Evolutionary conservation across 2,113 vertebrate genomes (phyloP).

Genomic region (Dissostichus mawsoni): DNA sequence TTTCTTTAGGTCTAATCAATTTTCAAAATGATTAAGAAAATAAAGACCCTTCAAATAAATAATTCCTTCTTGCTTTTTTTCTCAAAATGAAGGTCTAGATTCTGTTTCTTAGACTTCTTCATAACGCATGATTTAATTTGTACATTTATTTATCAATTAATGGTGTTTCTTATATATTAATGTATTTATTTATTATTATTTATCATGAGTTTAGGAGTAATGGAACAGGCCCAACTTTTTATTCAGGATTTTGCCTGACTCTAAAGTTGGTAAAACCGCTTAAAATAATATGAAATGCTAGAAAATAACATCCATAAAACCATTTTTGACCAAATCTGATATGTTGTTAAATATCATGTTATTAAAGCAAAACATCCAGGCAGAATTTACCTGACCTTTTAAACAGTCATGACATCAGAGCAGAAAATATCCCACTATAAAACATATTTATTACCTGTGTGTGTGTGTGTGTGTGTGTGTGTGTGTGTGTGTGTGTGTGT

Average conservation of each 20-base stretch:
- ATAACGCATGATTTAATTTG: neutral
- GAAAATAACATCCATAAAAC: too few species aligned
- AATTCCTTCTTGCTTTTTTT: neutral
- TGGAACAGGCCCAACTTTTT: neutral
- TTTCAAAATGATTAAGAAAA: neutral
- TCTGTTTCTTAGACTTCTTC: neutral
- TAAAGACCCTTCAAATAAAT: neutral
- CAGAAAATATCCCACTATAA: too few species aligned
- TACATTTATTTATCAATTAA: neutral
- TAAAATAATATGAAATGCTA: neutral
- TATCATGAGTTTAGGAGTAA: neutral
- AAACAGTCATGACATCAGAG: too few species aligned
- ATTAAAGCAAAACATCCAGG: too few species aligned
- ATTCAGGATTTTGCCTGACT: neutral
- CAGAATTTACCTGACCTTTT: too few species aligned
- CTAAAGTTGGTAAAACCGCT: neutral
- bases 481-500: neutral
- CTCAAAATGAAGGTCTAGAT: neutral
- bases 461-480: neutral
- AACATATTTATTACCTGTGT: too few species aligned
- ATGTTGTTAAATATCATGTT: too few species aligned
- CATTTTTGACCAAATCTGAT: too few species aligned
- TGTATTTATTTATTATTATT: too few species aligned
- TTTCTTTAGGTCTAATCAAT: neutral
- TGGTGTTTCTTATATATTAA: too few species aligned